These are phyloP conservation scores for Harlomillsia oculata DNA, from an alignment of 1,140 invertebrate genomes.

Conservation along the genomic window DNA sequence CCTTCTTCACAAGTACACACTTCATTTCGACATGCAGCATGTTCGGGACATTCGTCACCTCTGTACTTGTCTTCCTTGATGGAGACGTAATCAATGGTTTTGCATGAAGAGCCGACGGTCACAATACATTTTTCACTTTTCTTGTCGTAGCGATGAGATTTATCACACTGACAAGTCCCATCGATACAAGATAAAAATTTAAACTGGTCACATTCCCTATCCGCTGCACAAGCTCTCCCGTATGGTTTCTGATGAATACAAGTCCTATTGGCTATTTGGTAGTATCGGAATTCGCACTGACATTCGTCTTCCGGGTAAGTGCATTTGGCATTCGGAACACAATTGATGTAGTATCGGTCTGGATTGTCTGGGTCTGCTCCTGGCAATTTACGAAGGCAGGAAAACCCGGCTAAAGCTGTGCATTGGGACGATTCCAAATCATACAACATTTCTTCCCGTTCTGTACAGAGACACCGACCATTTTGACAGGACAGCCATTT, in stretches of 20 bases:
- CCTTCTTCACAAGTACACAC: constrained; percentile 4
- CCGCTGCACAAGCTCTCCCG: background rate
- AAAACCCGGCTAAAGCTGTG: constrained; percentile 3
- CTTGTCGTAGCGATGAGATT: constrained; percentile 16
- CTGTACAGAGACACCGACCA: constrained; percentile 8
- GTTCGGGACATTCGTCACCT: constrained; percentile 14
- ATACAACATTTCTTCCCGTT: constrained; percentile 13
- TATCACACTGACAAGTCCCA: constrained; percentile 17
- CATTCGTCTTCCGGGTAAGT: constrained; percentile 12
- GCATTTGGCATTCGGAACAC: constrained; percentile 19
- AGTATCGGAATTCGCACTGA: constrained; percentile 23
- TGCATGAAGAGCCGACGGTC: background rate
- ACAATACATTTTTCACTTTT: constrained; percentile 22
- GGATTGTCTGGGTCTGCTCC: background rate
- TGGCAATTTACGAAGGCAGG: constrained; percentile 8
- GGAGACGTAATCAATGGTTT: constrained; percentile 12
- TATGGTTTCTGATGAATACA: constrained; percentile 16
- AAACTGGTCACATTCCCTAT: constrained; percentile 20
- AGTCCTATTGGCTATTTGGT: constrained; percentile 11
- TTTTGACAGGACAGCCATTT: constrained; percentile 18
- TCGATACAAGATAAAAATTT: constrained; percentile 14
- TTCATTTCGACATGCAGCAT: background rate
- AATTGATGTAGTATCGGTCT: constrained; percentile 8
- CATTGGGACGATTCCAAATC: constrained; percentile 3
- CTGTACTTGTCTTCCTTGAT: constrained; percentile 15